Conservation (phyloP, 2,888 invertebrate species). For the Elmis aenea region DNA sequence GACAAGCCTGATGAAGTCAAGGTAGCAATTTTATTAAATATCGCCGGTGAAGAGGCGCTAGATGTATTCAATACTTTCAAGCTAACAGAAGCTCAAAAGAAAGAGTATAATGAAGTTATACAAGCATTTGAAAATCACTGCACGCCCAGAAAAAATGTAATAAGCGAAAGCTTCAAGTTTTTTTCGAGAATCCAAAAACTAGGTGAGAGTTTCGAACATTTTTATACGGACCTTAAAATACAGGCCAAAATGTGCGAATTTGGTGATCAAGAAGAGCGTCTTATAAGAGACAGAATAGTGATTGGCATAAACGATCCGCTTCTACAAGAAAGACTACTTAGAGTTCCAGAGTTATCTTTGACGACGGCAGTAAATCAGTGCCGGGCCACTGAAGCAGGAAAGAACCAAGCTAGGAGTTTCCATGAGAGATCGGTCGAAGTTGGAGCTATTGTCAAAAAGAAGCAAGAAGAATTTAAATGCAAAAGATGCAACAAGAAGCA, state of each 20-base stretch:
- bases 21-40: slow-evolving; percentile 8
- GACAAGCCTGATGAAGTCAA: slow-evolving; percentile 8
- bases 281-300: slow-evolving; percentile 11
- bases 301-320: slow-evolving; percentile 16
- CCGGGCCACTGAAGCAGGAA: slow-evolving; percentile 24
- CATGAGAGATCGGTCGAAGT: too few relatives aligned
- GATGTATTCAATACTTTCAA: slow-evolving; percentile 19
- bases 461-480: too few relatives aligned
- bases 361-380: slow-evolving; percentile 18
- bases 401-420: slow-evolving; percentile 22
- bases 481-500: too few relatives aligned
- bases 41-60: slow-evolving; percentile 19
- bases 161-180: too few relatives aligned
- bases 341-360: slow-evolving; percentile 7
- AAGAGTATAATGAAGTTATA: slow-evolving; percentile 8
- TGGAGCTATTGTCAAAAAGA: too few relatives aligned
- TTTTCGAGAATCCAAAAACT: too few relatives aligned
- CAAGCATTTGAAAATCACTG: slow-evolving; percentile 15
- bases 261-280: slow-evolving; percentile 9
- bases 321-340: slow-evolving; percentile 21
- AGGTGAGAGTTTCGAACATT: slow-evolving; percentile 14
- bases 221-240: slow-evolving; percentile 8
- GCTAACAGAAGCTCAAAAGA: slow-evolving; percentile 3
- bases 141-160: slow-evolving; percentile 13
- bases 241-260: slow-evolving; percentile 9